Percentiles rank a stretch among this genome's conserved stretches.
Conservation (phyloP, 2,113 vertebrate species). For the Tonatia bakeri region DNA sequence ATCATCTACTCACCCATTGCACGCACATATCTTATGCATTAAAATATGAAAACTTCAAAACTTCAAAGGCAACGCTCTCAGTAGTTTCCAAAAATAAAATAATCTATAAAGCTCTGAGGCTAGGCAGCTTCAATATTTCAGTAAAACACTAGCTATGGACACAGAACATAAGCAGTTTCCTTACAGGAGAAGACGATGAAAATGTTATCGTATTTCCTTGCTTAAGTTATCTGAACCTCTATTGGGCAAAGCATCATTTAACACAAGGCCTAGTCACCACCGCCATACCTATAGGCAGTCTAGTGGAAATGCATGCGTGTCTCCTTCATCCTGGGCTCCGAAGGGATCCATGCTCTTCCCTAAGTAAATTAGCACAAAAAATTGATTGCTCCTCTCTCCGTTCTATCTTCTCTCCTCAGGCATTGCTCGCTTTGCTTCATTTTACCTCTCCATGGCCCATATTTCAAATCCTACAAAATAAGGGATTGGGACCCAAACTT, state of each 20-base stretch:
- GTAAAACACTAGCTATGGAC: background rate
- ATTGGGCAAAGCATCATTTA: background rate
- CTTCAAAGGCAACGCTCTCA: background rate
- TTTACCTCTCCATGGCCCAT: background rate
- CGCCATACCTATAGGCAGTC: background rate
- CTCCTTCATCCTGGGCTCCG: background rate
- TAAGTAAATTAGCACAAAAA: background rate
- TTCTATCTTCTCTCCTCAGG: background rate
- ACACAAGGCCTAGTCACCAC: background rate
- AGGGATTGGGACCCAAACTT: background rate
- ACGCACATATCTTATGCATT: background rate
- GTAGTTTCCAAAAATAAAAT: conserved; percentile 25
- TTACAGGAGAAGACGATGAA: background rate
- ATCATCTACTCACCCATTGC: background rate
- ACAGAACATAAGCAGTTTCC: background rate
- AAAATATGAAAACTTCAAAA: background rate
- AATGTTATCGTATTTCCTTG: background rate
- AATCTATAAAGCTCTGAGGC: background rate
- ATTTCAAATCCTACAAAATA: background rate
- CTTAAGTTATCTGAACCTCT: background rate
- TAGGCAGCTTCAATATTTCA: background rate
- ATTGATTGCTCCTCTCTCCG: background rate
- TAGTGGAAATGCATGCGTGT: background rate
- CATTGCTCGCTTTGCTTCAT: background rate
- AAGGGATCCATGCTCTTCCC: background rate